A percentile compares a stretch with the other conserved stretches of the same genome.
phyloP scores from a whole-genome alignment of 2,888 invertebrate genomes.

The Parochlus steinenii region DNA sequence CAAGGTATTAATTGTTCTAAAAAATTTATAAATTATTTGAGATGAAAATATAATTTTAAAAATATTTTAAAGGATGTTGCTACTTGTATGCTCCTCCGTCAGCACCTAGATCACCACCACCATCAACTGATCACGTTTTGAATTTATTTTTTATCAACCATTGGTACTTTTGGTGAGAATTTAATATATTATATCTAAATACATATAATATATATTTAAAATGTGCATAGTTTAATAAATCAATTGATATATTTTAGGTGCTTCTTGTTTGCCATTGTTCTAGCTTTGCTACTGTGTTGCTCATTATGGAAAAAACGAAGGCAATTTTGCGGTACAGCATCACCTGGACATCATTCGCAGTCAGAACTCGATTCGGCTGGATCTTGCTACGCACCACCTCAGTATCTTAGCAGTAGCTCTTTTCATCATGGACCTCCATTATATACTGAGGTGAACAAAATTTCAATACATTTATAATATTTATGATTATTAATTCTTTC shows the following conservation, averaged over 20 bases:
- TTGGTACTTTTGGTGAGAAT: conserved; percentile 44
- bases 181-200: background rate
- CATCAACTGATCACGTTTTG: conserved; percentile 38
- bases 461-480: conserved; percentile 1
- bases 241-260: conserved; percentile 35
- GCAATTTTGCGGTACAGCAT: conserved; percentile 26
- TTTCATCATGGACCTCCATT: conserved; percentile 71
- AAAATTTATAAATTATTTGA: too few relatives aligned
- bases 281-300: conserved; percentile 52
- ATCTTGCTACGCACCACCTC: conserved; percentile 67
- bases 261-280: conserved; percentile 48
- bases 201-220: background rate
- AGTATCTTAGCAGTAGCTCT: conserved; percentile 69
- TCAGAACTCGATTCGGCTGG: conserved; percentile 66
- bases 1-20: too few relatives aligned
- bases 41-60: conserved; percentile 1
- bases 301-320: conserved; percentile 42
- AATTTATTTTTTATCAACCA: conserved; percentile 50
- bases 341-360: conserved; percentile 34
- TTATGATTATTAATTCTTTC: background rate
- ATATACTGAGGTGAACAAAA: conserved; percentile 53
- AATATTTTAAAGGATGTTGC: conserved; percentile 44
- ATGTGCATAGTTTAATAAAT: background rate
- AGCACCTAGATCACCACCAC: conserved; percentile 32
- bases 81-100: conserved; percentile 33